Percentiles rank a stretch among this genome's conserved stretches.
Evolutionary conservation across 2,888 invertebrate species (phyloP).

Genomic region (Drosophila robusta): DNA sequence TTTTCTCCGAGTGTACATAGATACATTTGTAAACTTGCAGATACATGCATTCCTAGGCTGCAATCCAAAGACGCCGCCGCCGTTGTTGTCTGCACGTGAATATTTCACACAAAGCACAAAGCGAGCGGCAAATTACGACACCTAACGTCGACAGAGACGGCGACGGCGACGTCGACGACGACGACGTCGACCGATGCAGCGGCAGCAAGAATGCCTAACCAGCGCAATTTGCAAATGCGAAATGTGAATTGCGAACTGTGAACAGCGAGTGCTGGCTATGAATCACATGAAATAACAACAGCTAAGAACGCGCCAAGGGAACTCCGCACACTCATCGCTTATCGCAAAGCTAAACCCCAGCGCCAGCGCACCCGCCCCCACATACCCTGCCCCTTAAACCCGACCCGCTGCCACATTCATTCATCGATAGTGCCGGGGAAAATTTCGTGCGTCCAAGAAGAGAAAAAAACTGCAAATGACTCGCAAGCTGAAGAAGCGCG

Average conservation of each 20-base stretch:
- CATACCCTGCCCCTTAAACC: neutral
- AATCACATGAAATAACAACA: conserved; percentile 54
- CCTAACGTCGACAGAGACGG: conserved; percentile 7
- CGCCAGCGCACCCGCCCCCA: neutral
- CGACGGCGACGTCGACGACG: conserved; percentile 3
- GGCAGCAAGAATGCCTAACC: conserved; percentile 68
- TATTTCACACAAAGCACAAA: conserved; percentile 64
- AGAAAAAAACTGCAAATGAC: conserved; percentile 39
- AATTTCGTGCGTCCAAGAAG: conserved; percentile 65
- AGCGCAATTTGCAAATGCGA: conserved; percentile 69
- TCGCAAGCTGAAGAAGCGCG: conserved; percentile 31
- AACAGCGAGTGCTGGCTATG: conserved; percentile 36
- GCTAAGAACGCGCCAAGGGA: conserved; percentile 63
- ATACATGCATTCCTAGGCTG: conserved; percentile 17
- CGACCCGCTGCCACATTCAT: conserved; percentile 48
- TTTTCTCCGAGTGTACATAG: conserved; percentile 7
- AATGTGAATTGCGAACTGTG: conserved; percentile 14
- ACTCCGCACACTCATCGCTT: conserved; percentile 74
- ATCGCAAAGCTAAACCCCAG: conserved; percentile 39
- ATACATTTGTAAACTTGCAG: conserved; percentile 18
- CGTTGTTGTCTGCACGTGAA: conserved; percentile 50
- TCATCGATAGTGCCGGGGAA: conserved; percentile 62
- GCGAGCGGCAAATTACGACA: conserved; percentile 57
- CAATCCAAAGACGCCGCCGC: conserved; percentile 26
- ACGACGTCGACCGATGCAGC: conserved; percentile 3